These are phyloP conservation scores for Trinectes maculatus DNA, from an alignment of 2,113 vertebrate species.

Conservation along the genomic window DNA sequence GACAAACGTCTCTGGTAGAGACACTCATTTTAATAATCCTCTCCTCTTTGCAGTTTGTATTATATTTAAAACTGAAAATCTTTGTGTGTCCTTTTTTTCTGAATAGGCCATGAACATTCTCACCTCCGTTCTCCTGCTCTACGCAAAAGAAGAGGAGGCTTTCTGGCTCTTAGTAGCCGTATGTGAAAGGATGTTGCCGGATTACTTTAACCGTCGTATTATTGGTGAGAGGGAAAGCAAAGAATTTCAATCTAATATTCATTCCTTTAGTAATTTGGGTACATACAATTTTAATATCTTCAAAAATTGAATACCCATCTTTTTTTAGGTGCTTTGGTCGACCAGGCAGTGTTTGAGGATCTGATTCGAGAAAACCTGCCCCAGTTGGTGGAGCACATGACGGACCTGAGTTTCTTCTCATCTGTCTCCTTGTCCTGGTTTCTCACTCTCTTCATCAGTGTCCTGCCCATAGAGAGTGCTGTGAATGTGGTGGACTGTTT, in stretches of 20 bases:
- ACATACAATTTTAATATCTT: background rate
- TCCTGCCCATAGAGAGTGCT: slow-evolving; percentile 95
- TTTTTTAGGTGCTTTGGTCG: slow-evolving; percentile 92
- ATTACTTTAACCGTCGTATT: slow-evolving; percentile 97
- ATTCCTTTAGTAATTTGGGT: background rate
- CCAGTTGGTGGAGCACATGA: slow-evolving; percentile 96
- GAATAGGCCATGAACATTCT: slow-evolving; percentile 98
- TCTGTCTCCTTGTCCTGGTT: slow-evolving; percentile 98
- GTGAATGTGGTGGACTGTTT: slow-evolving; percentile 98
- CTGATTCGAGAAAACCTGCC: slow-evolving; percentile 93
- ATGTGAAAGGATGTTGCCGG: slow-evolving; percentile 96
- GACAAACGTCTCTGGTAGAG: background rate
- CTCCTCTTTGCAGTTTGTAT: background rate
- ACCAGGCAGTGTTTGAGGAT: slow-evolving; percentile 98
- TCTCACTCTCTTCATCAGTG: slow-evolving; percentile 97
- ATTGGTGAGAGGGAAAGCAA: slow-evolving; percentile 83
- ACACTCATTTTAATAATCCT: background rate
- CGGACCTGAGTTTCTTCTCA: slow-evolving; percentile 96
- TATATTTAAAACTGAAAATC: background rate
- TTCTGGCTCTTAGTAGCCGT: slow-evolving; percentile 98
- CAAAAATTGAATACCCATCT: background rate
- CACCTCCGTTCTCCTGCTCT: slow-evolving; percentile 95
- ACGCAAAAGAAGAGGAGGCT: slow-evolving; percentile 97
- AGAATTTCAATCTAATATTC: background rate
- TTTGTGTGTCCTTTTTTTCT: slow-evolving; percentile 4